phyloP scores from a whole-genome alignment of 2,888 invertebrate genomes.

The Pseudanteris insignis region DNA sequence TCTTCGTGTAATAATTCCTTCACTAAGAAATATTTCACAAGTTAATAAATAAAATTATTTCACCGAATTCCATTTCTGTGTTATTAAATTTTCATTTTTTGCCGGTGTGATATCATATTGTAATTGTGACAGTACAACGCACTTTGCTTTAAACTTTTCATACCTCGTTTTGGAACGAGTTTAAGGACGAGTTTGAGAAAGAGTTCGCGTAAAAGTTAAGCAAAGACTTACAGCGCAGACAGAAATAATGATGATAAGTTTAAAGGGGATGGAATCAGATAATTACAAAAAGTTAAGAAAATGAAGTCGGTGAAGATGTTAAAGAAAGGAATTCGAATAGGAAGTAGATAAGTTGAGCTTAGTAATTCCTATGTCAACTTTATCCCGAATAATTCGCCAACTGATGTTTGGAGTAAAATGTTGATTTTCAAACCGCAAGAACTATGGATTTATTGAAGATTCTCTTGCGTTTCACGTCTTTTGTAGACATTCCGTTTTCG shows the following conservation, averaged over 20 bases:
- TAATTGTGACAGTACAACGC: constrained; percentile 29
- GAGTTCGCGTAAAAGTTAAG: constrained; percentile 32
- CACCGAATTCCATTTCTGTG: no score
- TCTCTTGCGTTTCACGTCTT: no score
- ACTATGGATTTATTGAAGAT: constrained; percentile 19
- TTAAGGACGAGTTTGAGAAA: constrained; percentile 28
- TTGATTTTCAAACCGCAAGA: constrained; percentile 12
- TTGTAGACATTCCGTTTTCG: no score
- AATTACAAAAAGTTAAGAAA: constrained; percentile 34
- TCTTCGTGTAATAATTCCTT: no score
- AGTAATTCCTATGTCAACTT: no score
- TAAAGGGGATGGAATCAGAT: constrained; percentile 37
- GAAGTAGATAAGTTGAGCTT: no score
- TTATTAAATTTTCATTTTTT: no score
- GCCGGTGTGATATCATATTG: constrained; percentile 24
- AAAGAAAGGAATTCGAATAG: constrained; percentile 21
- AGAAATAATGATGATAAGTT: constrained; percentile 40
- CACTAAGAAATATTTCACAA: no score
- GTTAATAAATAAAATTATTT: no score
- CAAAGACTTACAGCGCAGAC: constrained; percentile 26
- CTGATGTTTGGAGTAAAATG: constrained; percentile 18
- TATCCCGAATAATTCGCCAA: no score
- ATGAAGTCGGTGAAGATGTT: constrained; percentile 20
- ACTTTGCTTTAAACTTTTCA: constrained; percentile 33
- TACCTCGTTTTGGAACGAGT: constrained; percentile 22